Conservation (phyloP, 2,888 invertebrate genomes). For the Tolmerus cingulatus region DNA sequence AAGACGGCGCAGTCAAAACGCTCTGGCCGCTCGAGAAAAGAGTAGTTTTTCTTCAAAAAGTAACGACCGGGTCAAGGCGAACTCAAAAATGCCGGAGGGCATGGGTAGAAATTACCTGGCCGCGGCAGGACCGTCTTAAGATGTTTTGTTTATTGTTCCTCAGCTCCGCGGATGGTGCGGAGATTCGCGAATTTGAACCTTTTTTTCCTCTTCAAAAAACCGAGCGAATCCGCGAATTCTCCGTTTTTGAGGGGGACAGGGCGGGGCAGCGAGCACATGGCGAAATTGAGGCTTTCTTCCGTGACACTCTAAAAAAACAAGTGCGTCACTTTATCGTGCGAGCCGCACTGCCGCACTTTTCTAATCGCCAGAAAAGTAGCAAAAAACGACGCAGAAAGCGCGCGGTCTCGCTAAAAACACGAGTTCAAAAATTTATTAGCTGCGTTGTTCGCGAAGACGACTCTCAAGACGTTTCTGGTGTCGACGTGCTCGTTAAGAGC, state of each 20-base stretch:
- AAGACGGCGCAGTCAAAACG: neutral
- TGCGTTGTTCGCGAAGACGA: neutral
- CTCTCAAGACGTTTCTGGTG: neutral
- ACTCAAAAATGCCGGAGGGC: neutral
- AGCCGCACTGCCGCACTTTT: neutral
- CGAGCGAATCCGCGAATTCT: neutral
- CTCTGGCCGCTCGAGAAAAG: neutral
- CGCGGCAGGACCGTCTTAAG: neutral
- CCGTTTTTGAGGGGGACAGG: neutral
- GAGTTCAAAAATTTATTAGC: neutral
- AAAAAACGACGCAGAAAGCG: constrained; percentile 18
- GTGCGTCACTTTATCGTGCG: constrained; percentile 7
- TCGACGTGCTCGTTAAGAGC: neutral
- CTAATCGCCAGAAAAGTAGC: neutral
- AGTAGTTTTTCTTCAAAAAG: neutral
- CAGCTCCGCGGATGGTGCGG: neutral
- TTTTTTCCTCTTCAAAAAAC: neutral
- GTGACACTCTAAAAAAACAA: neutral
- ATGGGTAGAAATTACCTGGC: neutral
- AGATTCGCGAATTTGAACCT: neutral
- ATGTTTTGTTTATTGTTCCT: constrained; percentile 9
- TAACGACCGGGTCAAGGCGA: constrained; percentile 33
- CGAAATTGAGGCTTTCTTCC: constrained; percentile 4
- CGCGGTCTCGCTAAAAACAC: neutral
- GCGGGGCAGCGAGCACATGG: neutral